Evolutionary conservation across 2,888 invertebrate genomes (phyloP).

Genomic region (Caenorhabditis virilis): DNA sequence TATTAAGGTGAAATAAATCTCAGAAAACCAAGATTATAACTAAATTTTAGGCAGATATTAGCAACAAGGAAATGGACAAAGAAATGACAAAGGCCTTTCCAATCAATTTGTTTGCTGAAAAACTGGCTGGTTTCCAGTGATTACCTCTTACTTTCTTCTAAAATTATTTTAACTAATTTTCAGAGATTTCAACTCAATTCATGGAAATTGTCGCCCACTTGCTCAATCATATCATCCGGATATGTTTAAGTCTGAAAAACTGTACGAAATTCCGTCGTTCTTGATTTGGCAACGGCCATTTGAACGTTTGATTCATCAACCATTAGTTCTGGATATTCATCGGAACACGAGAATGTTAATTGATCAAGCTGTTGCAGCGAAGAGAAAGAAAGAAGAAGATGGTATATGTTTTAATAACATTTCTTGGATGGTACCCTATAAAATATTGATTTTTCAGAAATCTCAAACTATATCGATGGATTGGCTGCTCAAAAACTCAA

Average conservation of each 20-base stretch:
- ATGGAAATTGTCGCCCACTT: slow-evolving; percentile 5
- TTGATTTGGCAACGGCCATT: slow-evolving; percentile 15
- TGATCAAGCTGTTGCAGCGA: no score
- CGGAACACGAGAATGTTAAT: no score
- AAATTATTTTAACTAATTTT: slow-evolving; percentile 1
- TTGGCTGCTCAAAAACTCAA: no score
- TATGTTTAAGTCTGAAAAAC: background rate
- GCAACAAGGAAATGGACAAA: slow-evolving; percentile 3
- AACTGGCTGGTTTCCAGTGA: slow-evolving; percentile 14
- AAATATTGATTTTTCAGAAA: no score
- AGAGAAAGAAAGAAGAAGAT: no score
- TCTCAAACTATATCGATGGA: no score
- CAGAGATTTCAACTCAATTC: background rate
- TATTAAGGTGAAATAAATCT: background rate
- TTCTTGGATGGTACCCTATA: no score
- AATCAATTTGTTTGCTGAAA: slow-evolving; percentile 15
- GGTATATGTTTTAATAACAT: no score
- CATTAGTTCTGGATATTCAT: no score
- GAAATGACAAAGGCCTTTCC: slow-evolving; percentile 10
- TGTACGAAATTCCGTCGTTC: slow-evolving; percentile 1
- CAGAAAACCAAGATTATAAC: background rate
- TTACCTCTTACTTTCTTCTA: background rate
- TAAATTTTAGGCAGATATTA: slow-evolving; percentile 6
- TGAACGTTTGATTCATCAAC: no score
- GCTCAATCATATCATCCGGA: slow-evolving; percentile 11